A percentile compares a stretch with the other conserved stretches of the same genome.
phyloP scores from a whole-genome alignment of 2,888 invertebrate species.

The Corbicula japonica region DNA sequence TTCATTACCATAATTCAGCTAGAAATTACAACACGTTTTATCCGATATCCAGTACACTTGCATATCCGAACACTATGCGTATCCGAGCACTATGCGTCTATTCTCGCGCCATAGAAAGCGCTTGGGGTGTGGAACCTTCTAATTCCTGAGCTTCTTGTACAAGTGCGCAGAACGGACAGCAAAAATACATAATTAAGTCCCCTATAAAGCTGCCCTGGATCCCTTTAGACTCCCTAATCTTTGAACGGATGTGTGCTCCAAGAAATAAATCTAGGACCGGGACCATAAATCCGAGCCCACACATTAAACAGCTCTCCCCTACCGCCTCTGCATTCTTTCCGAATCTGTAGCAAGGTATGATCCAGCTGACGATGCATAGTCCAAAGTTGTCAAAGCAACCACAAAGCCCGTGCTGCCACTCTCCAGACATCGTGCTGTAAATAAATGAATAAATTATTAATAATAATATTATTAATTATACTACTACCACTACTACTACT shows the following conservation, averaged over 20 bases:
- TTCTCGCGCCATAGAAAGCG: slow-evolving; percentile 72
- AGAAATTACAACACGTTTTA: neutral
- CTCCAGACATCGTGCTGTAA: slow-evolving; percentile 61
- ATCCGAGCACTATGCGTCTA: slow-evolving; percentile 9
- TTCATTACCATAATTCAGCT: too few species aligned
- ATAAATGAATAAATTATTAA: too few species aligned
- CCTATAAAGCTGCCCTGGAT: slow-evolving; percentile 79
- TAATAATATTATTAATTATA: too few species aligned
- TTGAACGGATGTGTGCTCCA: slow-evolving; percentile 77
- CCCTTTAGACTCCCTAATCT: slow-evolving; percentile 81
- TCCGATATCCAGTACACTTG: too few species aligned
- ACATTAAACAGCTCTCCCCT: slow-evolving; percentile 83
- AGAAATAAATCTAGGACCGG: slow-evolving; percentile 77
- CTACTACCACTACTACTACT: neutral
- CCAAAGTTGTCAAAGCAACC: slow-evolving; percentile 84
- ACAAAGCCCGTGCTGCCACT: slow-evolving; percentile 82
- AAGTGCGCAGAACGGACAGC: slow-evolving; percentile 80
- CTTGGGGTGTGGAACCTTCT: slow-evolving; percentile 66
- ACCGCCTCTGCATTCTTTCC: slow-evolving; percentile 84
- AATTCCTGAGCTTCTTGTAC: slow-evolving; percentile 82
- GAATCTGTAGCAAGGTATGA: slow-evolving; percentile 84
- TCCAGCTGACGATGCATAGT: slow-evolving; percentile 82
- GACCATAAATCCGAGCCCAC: slow-evolving; percentile 79
- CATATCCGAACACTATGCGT: neutral
- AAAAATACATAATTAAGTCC: slow-evolving; percentile 79